Base-by-base conservation (phyloP, 2,888 invertebrate species). In the Tuberolachnus salignus region DNA sequence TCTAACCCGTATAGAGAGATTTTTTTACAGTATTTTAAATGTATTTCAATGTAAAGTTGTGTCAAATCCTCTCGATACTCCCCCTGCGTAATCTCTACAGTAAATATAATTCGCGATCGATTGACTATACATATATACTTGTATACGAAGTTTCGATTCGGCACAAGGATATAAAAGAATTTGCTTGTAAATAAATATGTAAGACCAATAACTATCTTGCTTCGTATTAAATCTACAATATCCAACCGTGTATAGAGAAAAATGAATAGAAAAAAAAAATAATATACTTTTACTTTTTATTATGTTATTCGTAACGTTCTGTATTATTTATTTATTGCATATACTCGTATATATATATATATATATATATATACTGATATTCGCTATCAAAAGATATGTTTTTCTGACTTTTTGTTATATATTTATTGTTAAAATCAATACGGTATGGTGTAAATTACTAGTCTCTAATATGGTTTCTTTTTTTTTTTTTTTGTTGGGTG, bases 151-250 rank as follows among this genome's bases (percentile, higher is more conserved):
- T 13, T n/a, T 53, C 9, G 42, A 44, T 23, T 49, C 19, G 10
- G 1, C 1, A 49, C 4, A 21, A 9, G n/a, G 26, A 51, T 44
- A 57, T 42, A 34, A 63, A 63, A 51, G 14, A 19, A 34, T 34
- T 49, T 59, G 21, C 51, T 16, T 13, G 51, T 21, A 66, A 66
- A 46, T 23, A 57, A n/a, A 23, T 13, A 16, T 19, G 14, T 19
- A 72, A 49, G 61, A 61, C 49, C 72, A 61, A 72, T 51, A 61
- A 72, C 61, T 72, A 19, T 34, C n/a, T 44, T 49, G 49, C 49
- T 49, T 11, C 59, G 14, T 57, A 21, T 49, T 34, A 34, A 61
- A 42, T 42, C n/a, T 19, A 34, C n/a, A 3, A n/a, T 11, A 63
- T 34, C 6, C 34, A 34, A 34, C 34, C 34, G 34, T 19, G 3